Evolutionary conservation across 2,888 invertebrate genomes (phyloP).

Genomic region (Metopia argyrocephala): DNA sequence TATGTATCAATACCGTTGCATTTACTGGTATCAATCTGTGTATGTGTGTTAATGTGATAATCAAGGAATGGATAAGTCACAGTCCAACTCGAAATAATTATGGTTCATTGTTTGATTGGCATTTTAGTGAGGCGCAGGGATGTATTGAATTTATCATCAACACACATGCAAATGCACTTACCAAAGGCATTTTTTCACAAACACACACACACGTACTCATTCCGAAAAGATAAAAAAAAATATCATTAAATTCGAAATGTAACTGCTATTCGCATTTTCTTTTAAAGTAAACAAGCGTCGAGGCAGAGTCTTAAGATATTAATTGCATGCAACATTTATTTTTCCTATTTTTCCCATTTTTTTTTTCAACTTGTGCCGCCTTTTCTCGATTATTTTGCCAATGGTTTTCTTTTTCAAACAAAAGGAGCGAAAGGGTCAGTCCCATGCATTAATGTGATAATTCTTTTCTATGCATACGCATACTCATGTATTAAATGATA

Average conservation of each 20-base stretch:
- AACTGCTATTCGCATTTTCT: slow-evolving; percentile 26
- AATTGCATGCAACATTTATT: slow-evolving; percentile 28
- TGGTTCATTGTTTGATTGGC: too few species aligned
- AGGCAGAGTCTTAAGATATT: slow-evolving; percentile 49
- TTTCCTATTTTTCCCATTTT: background rate
- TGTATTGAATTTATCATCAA: too few species aligned
- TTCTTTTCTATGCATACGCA: background rate
- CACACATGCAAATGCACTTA: too few species aligned
- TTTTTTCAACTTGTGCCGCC: background rate
- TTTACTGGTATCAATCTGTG: too few species aligned
- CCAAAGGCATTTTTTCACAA: too few species aligned
- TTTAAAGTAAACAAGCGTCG: slow-evolving; percentile 31
- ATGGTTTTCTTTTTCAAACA: slow-evolving; percentile 7
- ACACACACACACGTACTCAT: background rate
- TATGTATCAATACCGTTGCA: too few species aligned
- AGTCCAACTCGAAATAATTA: too few species aligned
- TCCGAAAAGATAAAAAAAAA: slow-evolving; percentile 39
- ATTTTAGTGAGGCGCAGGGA: too few species aligned
- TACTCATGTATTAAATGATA: slow-evolving; percentile 6
- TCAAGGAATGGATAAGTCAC: too few species aligned
- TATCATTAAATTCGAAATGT: too few species aligned
- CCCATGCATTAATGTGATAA: background rate
- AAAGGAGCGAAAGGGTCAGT: slow-evolving; percentile 27
- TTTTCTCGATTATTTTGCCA: slow-evolving; percentile 1
- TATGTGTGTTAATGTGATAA: too few species aligned